phyloP scores from a whole-genome alignment of 2,888 invertebrate genomes.

The Trachelus stipa region DNA sequence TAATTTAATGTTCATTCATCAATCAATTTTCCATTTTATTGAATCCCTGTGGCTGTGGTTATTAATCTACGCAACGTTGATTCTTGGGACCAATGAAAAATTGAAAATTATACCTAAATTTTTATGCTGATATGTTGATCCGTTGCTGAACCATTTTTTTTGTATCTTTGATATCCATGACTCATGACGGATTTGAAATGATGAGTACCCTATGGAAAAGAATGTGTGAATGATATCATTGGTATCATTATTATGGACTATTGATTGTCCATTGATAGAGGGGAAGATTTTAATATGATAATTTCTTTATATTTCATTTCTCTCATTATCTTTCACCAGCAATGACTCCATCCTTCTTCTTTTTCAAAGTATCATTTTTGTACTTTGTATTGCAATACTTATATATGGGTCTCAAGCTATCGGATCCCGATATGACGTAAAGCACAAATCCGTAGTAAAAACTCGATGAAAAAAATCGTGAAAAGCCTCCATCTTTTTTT shows the following conservation, averaged over 20 bases:
- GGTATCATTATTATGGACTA: background rate
- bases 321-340: background rate
- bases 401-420: background rate
- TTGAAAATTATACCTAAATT: too few species aligned
- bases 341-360: background rate
- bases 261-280: background rate
- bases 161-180: background rate
- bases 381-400: background rate
- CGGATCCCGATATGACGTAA: background rate
- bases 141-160: background rate
- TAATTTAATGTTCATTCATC: background rate
- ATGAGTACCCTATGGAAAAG: background rate
- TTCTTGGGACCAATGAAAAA: background rate
- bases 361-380: background rate
- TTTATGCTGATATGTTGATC: constrained; percentile 28
- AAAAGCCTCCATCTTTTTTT: constrained; percentile 14
- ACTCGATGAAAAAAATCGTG: constrained; percentile 36
- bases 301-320: background rate
- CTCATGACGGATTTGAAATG: background rate
- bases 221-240: background rate
- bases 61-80: background rate
- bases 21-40: constrained; percentile 3
- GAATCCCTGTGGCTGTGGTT: too few species aligned
- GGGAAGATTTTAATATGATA: background rate
- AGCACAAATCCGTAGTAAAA: constrained; percentile 12